Percentiles rank a stretch among this genome's conserved stretches.
Conservation (phyloP, 2,888 invertebrate species). For the Agrilus biguttatus region DNA sequence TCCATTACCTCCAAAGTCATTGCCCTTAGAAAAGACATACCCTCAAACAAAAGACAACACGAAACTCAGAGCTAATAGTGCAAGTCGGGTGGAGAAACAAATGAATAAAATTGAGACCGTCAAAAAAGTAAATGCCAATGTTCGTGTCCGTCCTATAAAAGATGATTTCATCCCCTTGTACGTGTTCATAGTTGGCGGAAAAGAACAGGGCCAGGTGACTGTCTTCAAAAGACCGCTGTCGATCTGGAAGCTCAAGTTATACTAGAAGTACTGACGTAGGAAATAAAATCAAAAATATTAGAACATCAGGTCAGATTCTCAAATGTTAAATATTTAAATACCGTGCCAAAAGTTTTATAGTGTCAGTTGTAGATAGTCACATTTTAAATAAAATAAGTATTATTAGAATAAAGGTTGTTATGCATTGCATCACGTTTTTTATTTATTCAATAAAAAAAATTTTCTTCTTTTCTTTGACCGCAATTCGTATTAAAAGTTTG, state of each 20-base stretch:
- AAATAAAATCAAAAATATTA: too few species aligned
- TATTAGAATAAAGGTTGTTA: too few species aligned
- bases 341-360: too few species aligned
- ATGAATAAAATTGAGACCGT: slow-evolving; percentile 22
- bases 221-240: slow-evolving; percentile 63
- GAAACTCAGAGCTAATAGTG: slow-evolving; percentile 39
- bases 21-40: slow-evolving; percentile 32
- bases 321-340: too few species aligned
- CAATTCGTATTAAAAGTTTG: too few species aligned
- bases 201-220: slow-evolving; percentile 63
- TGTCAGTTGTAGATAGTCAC: too few species aligned
- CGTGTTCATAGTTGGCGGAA: slow-evolving; percentile 63
- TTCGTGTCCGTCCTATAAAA: slow-evolving; percentile 15
- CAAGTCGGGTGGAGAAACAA: slow-evolving; percentile 38
- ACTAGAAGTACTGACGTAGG: slow-evolving; percentile 14
- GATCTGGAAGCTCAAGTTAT: slow-evolving; percentile 60
- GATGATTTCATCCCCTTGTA: slow-evolving; percentile 40
- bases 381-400: too few species aligned
- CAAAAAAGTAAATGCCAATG: slow-evolving; percentile 12
- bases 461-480: too few species aligned
- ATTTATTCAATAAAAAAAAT: too few species aligned
- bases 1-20: slow-evolving; percentile 33
- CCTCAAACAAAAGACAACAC: slow-evolving; percentile 15
- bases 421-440: too few species aligned
- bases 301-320: too few species aligned